Conservation (phyloP, 2,113 vertebrate species). For the Echinops telfairi region DNA sequence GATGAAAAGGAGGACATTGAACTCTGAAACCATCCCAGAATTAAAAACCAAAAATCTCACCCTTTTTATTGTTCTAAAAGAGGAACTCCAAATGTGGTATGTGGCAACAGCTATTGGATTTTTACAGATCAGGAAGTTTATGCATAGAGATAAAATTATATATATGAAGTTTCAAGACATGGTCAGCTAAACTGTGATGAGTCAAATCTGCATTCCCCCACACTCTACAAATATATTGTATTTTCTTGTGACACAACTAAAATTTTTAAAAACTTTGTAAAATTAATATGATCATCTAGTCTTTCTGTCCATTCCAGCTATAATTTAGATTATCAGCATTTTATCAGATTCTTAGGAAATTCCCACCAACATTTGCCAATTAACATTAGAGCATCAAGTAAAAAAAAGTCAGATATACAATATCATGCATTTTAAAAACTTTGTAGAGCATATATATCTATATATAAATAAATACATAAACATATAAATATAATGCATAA, state of each 20-base stretch:
- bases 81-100: neutral
- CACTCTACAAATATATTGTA: constrained; percentile 54
- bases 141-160: constrained; percentile 14
- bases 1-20: constrained; percentile 38
- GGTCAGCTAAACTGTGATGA: constrained; percentile 30
- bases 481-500: neutral
- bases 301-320: neutral
- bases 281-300: constrained; percentile 2
- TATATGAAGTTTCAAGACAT: constrained; percentile 55
- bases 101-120: constrained; percentile 55
- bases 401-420: neutral
- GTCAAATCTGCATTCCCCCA: constrained; percentile 61
- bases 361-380: constrained; percentile 6
- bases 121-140: constrained; percentile 46
- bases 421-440: neutral
- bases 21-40: constrained; percentile 29
- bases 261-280: constrained; percentile 39
- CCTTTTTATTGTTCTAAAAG: constrained; percentile 55
- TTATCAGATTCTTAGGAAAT: constrained; percentile 46
- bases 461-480: neutral
- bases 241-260: neutral
- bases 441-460: too few species aligned
- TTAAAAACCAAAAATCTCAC: neutral
- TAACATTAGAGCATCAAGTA: neutral
- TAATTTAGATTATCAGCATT: constrained; percentile 26